Percentiles rank a stretch among this genome's conserved stretches.
Conservation (phyloP, 92 coral and sea anemone species). For the Ricordea florida region DNA sequence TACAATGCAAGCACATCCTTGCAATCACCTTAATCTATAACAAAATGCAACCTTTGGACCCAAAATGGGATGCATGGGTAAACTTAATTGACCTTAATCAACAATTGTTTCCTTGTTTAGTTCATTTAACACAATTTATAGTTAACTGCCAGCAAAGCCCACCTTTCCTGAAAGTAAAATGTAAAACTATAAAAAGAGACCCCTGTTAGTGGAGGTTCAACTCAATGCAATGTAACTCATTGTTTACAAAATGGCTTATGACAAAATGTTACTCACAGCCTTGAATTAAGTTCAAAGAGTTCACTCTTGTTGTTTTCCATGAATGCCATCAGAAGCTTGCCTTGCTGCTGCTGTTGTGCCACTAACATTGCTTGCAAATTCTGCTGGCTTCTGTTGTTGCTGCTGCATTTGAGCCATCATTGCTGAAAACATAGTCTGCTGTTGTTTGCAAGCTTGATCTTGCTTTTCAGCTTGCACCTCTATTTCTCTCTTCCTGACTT, state of each 20-base stretch:
- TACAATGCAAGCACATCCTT: no score
- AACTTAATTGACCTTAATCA: no score
- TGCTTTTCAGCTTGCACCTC: background rate
- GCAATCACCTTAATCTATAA: no score
- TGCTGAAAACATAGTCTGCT: slow-evolving; percentile 12
- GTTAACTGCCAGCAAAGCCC: no score
- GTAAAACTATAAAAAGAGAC: no score
- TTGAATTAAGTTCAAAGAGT: background rate
- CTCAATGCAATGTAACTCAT: no score
- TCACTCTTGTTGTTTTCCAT: background rate
- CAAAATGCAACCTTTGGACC: no score
- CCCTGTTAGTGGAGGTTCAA: no score
- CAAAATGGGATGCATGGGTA: no score
- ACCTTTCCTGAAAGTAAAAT: no score
- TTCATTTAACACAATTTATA: no score
- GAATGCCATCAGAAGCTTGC: background rate
- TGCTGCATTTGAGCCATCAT: slow-evolving; percentile 1
- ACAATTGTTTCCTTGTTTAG: no score
- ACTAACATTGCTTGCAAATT: background rate
- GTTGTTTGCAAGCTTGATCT: background rate
- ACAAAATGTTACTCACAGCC: background rate
- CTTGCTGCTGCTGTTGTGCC: background rate
- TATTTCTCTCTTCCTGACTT: background rate
- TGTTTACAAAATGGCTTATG: background rate
- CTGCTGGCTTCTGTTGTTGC: slow-evolving; percentile 8